Percentiles rank a stretch among this genome's conserved stretches.
Evolutionary conservation across 2,888 invertebrate species (phyloP).

Genomic region (Agriotes lineatus): DNA sequence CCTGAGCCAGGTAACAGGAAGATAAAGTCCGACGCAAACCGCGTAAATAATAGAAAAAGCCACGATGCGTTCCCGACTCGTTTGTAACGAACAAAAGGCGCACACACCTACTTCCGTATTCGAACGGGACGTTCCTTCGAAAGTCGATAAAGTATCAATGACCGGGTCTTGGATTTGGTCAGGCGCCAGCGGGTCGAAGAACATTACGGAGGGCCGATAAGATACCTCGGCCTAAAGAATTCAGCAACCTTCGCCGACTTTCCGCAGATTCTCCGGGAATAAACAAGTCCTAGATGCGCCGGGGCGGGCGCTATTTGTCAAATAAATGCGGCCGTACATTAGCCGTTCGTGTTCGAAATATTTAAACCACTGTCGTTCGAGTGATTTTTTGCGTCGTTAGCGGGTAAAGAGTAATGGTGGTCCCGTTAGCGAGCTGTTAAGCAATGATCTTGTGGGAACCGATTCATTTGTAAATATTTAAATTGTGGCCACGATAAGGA

Average conservation of each 20-base stretch:
- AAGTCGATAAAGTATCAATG: constrained; percentile 44
- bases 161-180: constrained; percentile 40
- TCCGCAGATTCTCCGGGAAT: constrained; percentile 28
- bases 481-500: no score
- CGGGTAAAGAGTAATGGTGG: not conserved
- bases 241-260: constrained; percentile 29
- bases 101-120: constrained; percentile 41
- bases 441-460: no score
- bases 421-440: no score
- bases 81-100: no score
- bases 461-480: no score
- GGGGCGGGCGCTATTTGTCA: constrained; percentile 28
- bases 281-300: constrained; percentile 28
- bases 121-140: constrained; percentile 26
- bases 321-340: constrained; percentile 35
- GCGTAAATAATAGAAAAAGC: no score
- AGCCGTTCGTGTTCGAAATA: constrained; percentile 21
- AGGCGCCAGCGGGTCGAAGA: constrained; percentile 40
- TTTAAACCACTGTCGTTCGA: constrained; percentile 8
- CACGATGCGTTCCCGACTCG: no score
- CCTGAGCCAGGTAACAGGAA: no score
- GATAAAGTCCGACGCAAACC: no score
- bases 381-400: not conserved
- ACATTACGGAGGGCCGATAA: constrained; percentile 31
- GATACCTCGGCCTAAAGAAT: constrained; percentile 36